Conservation (phyloP, 2,888 invertebrate species). For the Nomada ruficornis region DNA sequence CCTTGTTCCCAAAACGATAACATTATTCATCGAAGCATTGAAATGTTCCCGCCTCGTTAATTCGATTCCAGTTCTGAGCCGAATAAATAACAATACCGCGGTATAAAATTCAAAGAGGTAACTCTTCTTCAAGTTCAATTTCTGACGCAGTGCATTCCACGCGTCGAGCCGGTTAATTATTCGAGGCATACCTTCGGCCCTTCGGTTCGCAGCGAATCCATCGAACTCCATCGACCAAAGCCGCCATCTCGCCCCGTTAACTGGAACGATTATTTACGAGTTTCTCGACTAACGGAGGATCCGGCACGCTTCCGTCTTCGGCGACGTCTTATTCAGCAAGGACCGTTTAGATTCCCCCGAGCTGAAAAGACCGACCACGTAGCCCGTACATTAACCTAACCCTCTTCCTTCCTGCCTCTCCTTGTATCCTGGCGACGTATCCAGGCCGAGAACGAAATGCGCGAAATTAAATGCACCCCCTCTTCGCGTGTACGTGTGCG, state of each 20-base stretch:
- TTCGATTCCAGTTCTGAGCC: too few relatives aligned
- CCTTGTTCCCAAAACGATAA: too few relatives aligned
- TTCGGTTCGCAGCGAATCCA: background rate
- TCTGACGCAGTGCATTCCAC: too few relatives aligned
- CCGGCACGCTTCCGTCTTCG: conserved; percentile 54
- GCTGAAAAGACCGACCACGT: conserved; percentile 53
- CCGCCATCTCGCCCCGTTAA: background rate
- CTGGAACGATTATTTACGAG: conserved; percentile 48
- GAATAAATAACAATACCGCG: too few relatives aligned
- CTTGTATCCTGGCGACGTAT: conserved; percentile 46
- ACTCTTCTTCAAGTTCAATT: too few relatives aligned
- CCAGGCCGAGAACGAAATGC: conserved; percentile 53
- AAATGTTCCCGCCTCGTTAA: too few relatives aligned
- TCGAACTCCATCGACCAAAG: conserved; percentile 1
- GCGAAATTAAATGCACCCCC: conserved; percentile 59
- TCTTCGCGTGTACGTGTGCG: background rate
- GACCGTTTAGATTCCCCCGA: conserved; percentile 49
- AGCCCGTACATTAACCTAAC: conserved; percentile 54
- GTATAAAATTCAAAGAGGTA: too few relatives aligned
- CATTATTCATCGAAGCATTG: too few relatives aligned
- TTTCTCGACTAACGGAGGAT: conserved; percentile 37
- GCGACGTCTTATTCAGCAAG: conserved; percentile 54
- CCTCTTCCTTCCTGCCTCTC: conserved; percentile 54
- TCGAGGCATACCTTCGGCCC: too few relatives aligned
- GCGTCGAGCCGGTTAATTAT: too few relatives aligned